Base-by-base conservation (phyloP, 2,888 invertebrate species). In the Reticulitermes lucifugus region DNA sequence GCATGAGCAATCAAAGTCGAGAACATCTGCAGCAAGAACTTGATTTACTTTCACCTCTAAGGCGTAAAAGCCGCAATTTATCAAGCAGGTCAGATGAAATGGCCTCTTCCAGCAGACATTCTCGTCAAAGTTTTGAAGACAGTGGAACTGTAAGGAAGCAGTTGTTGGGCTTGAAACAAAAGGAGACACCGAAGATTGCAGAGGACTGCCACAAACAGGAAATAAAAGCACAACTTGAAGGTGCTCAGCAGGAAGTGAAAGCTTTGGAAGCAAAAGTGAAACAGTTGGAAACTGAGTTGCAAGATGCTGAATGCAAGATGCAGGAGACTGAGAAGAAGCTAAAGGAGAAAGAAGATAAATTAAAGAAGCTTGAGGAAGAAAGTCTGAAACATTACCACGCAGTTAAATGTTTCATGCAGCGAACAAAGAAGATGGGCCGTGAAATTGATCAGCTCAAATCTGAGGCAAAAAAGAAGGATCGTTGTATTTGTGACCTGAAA, bases 321-420 rank as follows among this genome's bases (percentile, higher is more conserved):
- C 85, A 86, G 59, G 85, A 87, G n/a, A 80, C 86, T 25, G 86
- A 84, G 51, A 87, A 88, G 25, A 86, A 87, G 84, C 46, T 87
- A 14, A 80, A 84, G 55, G 85, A 86, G 60, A 21, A 83, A 79
- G 84, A 77, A 41, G 75, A 65, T 83, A 85, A 85, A 14, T 59
- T 14, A 4, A 77, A 79, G 18, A 22, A 25, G 35, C 3, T 51
- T 41, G 65, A 84, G 41, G 80, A 84, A 14, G 93, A 94, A 87
- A 91, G 93, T 87, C 90, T 91, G 75, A 94, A 93, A 88, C 93
- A 93, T 5, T 89, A 93, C 79, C 92, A 92, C 88, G 92, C 93
- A 91, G 93, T 93, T 83, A 93, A 93, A 90, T 92, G 92, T 55
- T 93, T 93, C 87, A 91, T 93, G 91, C 92, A 92, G 86, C 92